These are phyloP conservation scores for Setophaga petechia DNA, from an alignment of 2,113 vertebrate genomes.

Conservation along the genomic window DNA sequence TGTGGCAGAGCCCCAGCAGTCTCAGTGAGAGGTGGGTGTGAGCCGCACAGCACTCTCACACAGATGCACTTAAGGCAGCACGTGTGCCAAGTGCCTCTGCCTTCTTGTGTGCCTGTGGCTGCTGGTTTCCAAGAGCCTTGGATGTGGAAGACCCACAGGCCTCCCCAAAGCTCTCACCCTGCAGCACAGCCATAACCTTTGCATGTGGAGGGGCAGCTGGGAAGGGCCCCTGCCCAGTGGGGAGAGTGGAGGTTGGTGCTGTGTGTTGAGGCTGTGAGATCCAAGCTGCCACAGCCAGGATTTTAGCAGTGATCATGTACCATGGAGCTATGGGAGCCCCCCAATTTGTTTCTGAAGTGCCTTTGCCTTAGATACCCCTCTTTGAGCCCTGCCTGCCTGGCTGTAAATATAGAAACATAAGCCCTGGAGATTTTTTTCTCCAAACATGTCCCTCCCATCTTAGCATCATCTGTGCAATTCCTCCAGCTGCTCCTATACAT, in stretches of 20 bases:
- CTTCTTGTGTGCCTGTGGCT: rapidly evolving
- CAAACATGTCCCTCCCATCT: conserved; percentile 75
- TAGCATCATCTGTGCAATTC: conserved; percentile 74
- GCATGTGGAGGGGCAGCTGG: not conserved
- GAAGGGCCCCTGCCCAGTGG: not conserved
- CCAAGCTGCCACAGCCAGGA: not conserved
- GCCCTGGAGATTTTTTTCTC: conserved; percentile 64
- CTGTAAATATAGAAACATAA: conserved; percentile 88
- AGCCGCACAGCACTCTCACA: rapidly evolving
- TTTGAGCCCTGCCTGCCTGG: conserved; percentile 72
- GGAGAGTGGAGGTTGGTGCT: not conserved
- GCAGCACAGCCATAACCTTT: not conserved
- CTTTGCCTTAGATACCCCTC: conserved; percentile 51
- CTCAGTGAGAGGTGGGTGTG: not conserved
- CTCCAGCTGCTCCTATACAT: conserved; percentile 81
- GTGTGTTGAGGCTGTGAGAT: not conserved
- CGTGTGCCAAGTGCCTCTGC: rapidly evolving
- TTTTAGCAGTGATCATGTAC: not conserved
- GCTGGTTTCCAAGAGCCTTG: rapidly evolving
- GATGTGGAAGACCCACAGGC: not conserved
- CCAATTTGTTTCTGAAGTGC: not conserved
- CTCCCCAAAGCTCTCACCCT: not conserved
- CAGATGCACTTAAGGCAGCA: rapidly evolving
- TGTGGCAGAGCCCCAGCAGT: not conserved
- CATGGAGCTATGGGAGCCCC: rapidly evolving